Conservation (phyloP, 2,113 vertebrate species). For the Tapirus terrestris region DNA sequence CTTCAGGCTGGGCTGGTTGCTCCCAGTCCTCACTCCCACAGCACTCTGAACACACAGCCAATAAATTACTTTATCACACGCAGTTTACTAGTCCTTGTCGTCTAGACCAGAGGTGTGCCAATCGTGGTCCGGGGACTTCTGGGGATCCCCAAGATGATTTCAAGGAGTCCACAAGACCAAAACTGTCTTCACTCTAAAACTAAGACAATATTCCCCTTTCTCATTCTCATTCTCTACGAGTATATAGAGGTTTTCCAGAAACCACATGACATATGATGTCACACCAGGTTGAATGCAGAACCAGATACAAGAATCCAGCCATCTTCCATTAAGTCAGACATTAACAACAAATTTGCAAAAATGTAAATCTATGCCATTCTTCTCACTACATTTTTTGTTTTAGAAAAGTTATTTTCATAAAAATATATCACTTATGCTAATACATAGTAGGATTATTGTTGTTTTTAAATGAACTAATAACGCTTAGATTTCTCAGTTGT, state of each 20-base stretch:
- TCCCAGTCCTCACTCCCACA: rapidly evolving
- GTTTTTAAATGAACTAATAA: constrained; percentile 5
- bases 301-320: neutral
- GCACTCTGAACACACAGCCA: rapidly evolving
- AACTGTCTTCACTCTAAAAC: neutral
- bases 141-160: neutral
- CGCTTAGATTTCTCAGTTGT: neutral
- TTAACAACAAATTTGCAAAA: neutral
- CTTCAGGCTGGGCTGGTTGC: neutral
- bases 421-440: neutral
- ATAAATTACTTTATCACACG: neutral
- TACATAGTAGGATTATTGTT: neutral
- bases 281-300: neutral
- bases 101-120: neutral
- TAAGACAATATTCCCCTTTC: neutral
- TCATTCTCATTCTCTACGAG: neutral
- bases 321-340: neutral
- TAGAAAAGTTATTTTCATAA: neutral
- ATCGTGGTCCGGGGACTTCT: neutral
- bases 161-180: neutral
- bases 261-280: too few species aligned
- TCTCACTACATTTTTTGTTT: neutral
- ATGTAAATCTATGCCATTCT: neutral
- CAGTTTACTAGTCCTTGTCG: neutral
- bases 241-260: neutral